These are phyloP conservation scores for Tadarida brasiliensis DNA, from an alignment of 2,797 vertebrate genomes.

Conservation along the genomic window DNA sequence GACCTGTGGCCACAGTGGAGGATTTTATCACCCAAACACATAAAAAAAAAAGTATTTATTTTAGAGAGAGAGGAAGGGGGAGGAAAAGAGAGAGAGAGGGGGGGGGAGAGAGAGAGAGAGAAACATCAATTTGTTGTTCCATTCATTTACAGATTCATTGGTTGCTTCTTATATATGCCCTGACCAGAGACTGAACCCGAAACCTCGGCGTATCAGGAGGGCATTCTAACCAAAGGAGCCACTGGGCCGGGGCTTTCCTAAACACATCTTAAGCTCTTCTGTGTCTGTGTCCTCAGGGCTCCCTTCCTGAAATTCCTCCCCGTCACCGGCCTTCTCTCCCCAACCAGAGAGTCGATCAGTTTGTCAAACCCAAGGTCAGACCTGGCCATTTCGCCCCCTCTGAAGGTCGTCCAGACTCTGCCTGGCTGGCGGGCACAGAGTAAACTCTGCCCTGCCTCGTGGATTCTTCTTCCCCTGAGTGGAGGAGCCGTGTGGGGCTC, in stretches of 20 bases:
- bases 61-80: no score
- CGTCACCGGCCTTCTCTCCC: neutral
- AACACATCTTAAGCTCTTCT: neutral
- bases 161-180: no score
- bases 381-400: neutral
- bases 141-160: no score
- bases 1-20: neutral
- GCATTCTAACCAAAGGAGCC: no score
- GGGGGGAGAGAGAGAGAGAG: no score
- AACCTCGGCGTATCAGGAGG: no score
- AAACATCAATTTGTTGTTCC: no score
- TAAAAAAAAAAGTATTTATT: no score
- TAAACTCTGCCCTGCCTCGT: neutral
- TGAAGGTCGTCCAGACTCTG: neutral
- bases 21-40: neutral
- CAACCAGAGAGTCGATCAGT: no score
- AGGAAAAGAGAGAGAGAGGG: no score
- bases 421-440: neutral
- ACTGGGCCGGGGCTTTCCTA: no score
- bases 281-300: neutral
- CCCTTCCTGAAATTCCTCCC: neutral
- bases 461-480: neutral
- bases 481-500: rapidly evolving
- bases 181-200: no score
- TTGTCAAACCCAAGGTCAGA: neutral